Base-by-base conservation (phyloP, 2,113 vertebrate species). In the Vulpes ferrilata region DNA sequence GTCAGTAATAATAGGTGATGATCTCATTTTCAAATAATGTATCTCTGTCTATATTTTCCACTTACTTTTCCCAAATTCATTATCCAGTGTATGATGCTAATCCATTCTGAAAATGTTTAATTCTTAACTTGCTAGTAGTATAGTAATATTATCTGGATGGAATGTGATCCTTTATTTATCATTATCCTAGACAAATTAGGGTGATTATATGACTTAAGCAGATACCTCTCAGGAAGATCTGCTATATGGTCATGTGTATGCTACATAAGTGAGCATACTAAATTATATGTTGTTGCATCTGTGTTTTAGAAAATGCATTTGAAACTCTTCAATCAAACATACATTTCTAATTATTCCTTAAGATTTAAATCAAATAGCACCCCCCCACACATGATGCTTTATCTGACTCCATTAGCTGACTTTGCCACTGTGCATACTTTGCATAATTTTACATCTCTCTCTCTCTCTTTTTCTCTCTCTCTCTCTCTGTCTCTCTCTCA, bases 341-440 rank as follows among this genome's bases (percentile, higher is more conserved):
- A 84, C n/a, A 38, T 80, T 78, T 91, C 38, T 74, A 51, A 57
- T 59, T 81, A 89, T 76, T 64, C 25, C 55, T 95, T 87, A 71
- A 80, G 13, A 90, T 30, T 57, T 83, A 71, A 80, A 19, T 82
- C 62, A 91, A 81, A 22, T 32, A 85, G 6, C 17, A 4, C 1
- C 10, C 43, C 3, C 35, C 6, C 43, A 5, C 27, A 51, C 11
- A 9, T 7, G 43, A 82, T 60, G 23, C 9, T 86, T 83, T 87
- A 81, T 87, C 35, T 86, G 38, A 69, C 35, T 73, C 55, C 2
- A 1, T 65, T 53, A 60, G 12, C 12, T 38, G 12, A 3, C 38
- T 93, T 69, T 88, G 7, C 13, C 22, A 60, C 10, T 71, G 10
- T 84, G 60, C 38, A 78, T 11, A 83, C 3, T 84, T 76, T 43